phyloP scores from a whole-genome alignment of 64 coral and sea anemone genomes.

The Cladopsammia gracilis region DNA sequence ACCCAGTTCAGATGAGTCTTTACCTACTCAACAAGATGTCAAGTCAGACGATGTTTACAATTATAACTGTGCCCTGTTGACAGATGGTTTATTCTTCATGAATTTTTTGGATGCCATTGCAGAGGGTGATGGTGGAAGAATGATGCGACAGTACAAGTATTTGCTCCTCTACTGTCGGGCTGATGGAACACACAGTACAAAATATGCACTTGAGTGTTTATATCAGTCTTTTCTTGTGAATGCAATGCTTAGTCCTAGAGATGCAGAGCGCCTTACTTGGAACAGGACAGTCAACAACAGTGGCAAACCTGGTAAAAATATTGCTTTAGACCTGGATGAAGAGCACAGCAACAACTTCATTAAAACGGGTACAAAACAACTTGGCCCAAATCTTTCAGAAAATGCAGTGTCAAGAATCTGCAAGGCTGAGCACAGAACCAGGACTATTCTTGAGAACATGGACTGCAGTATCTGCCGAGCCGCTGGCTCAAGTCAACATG shows the following conservation, averaged over 20 bases:
- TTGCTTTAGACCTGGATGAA: conserved; percentile 65
- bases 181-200: conserved; percentile 54
- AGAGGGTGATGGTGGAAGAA: conserved; percentile 67
- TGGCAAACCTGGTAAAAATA: conserved; percentile 15
- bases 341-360: conserved; percentile 70
- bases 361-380: conserved; percentile 54
- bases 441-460: conserved; percentile 28
- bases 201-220: conserved; percentile 68
- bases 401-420: conserved; percentile 67
- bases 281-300: conserved; percentile 60
- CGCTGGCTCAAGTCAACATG: conserved; percentile 34
- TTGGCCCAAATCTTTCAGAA: conserved; percentile 67
- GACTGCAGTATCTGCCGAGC: conserved; percentile 27
- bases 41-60: conserved; percentile 51
- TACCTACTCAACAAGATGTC: neutral
- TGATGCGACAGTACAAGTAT: conserved; percentile 66
- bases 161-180: conserved; percentile 38
- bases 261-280: conserved; percentile 60
- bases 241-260: conserved; percentile 45
- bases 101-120: conserved; percentile 59
- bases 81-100: conserved; percentile 70
- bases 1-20: conserved; percentile 7
- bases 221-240: conserved; percentile 49
- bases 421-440: conserved; percentile 48
- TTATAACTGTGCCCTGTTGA: conserved; percentile 64